Base-by-base conservation (phyloP, 2,888 invertebrate genomes). In the Parnassius orleans region DNA sequence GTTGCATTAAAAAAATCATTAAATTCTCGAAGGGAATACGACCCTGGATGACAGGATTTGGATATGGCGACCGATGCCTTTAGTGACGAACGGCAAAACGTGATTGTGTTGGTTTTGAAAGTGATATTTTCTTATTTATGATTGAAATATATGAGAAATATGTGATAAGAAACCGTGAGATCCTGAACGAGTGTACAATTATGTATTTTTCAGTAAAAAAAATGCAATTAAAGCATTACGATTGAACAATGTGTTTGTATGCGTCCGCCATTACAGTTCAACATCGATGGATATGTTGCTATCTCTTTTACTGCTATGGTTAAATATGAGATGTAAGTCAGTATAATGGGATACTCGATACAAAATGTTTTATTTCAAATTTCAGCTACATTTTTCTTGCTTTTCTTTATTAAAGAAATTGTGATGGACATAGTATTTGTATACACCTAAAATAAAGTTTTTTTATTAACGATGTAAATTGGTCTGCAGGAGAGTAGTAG, bases 61-160 rank as follows among this genome's bases (percentile, higher is more conserved):
- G 84, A 83, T 86, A 88, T 89, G 89, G 90, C 90, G 89, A 81
- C 83, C 82, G 79, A 86, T 83, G 86, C 83, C 81, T 76, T 77
- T 77, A 78, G 81, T 86, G 81, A 84, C 75, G 83, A 82, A 79
- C 79, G 76, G 74, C 79, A 66, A 67, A 33, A 78, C 79, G 87
- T 83, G 83, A 80, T 81, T 82, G 78, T 81, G 78, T 76, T 75
- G 72, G 73, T 76, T 81, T 77, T 72, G 72, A 82, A 79, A 67
- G 67, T 77, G 73, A 66, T 71, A 70, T 73, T 74, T 72, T 56
- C 60, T 53, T 44, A 57, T 10, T 10, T 24, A 62, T 47, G 64
- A 56, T 19, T 1, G 2, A 52, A 48, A 69, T 62, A 71, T 69
- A 64, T 57, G 65, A 64, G 68, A 68, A 63, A 56, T 68, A 76